Evolutionary conservation across 1,140 invertebrate species (phyloP), one percentile per base, ranked within the genome.

Genomic region (Thalassaphorura encarpata): DNA sequence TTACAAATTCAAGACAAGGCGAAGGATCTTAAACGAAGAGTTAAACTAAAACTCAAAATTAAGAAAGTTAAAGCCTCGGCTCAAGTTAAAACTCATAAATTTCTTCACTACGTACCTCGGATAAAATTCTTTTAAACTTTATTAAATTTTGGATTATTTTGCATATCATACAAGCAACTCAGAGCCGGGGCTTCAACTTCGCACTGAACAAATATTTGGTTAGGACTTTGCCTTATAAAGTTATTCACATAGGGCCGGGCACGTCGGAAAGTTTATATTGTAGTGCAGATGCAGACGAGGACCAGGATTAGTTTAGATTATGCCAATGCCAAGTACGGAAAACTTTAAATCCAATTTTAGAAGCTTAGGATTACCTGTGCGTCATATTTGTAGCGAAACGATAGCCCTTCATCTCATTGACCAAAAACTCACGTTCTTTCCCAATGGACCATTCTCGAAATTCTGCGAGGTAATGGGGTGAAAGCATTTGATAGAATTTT

Each of bases 381-480:
- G n/a, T n/a, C n/a, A n/a, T n/a, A n/a, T n/a, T 36, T n/a, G n/a
- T 36, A 36, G 33, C 33, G 33, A n/a, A 43, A 43, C 41, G 19
- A 39, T 54, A 62, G 6, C 33, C 52, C 26, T 55, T 48, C 41
- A 62, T 42, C 46, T 62, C 56, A 24, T 15, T 40, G 19, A 21
- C 27, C 3, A 58, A 18, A 2, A 49, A 47, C 18, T 51, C 39
- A 26, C 54, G 31, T 41, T 63, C 36, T 39, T 60, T 52, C 15
- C 54, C 42, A 5, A 60, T 45, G 8, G 57, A 48, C 61, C 61
- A 63, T 24, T 33, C 15, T 15, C 61, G 33, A 29, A 56, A 60
- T 26, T 47, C 51, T 29, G 26, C 31, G 3, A 60, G 33, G 33
- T 54, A 45, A 23, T 60, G 31, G 13, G 48, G 40, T n/a, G 52